A percentile compares a stretch with the other conserved stretches of the same genome.
These are phyloP conservation scores for Drosophila serrata DNA, from an alignment of 1,140 invertebrate species.

Conservation along the genomic window DNA sequence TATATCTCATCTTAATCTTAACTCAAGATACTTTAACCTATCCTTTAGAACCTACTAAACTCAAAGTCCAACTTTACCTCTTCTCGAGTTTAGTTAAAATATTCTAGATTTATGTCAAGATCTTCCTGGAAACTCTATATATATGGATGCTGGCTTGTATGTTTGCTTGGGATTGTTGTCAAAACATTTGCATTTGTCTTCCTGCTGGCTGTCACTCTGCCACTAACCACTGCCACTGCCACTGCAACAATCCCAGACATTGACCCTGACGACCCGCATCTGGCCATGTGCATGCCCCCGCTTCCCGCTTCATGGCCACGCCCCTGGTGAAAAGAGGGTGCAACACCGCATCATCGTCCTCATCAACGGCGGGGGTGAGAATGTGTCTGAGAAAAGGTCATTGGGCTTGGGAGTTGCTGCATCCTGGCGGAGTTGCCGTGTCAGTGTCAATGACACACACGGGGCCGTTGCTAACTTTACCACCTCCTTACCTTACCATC, in stretches of 20 bases:
- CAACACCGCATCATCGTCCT: slow-evolving; percentile 1
- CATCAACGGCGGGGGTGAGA: background rate
- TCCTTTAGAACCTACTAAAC: too few species aligned
- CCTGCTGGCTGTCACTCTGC: background rate
- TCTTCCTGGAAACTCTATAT: background rate
- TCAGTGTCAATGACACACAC: slow-evolving; percentile 45
- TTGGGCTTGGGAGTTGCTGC: slow-evolving; percentile 35
- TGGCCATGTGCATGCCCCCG: slow-evolving; percentile 17
- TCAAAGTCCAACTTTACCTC: too few species aligned
- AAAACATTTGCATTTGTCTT: slow-evolving; percentile 22
- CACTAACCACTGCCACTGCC: background rate
- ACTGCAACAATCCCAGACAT: slow-evolving; percentile 23
- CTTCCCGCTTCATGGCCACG: background rate
- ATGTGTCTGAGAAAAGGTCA: slow-evolving; percentile 33
- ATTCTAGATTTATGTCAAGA: background rate
- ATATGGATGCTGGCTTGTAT: background rate
- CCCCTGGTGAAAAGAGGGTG: background rate
- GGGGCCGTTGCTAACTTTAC: background rate
- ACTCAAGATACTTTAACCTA: too few species aligned
- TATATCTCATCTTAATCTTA: too few species aligned
- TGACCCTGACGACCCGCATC: slow-evolving; percentile 45
- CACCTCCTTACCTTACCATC: slow-evolving; percentile 24
- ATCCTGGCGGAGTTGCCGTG: background rate
- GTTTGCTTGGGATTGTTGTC: slow-evolving; percentile 18
- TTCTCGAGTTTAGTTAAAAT: background rate